Evolutionary conservation across 2,113 vertebrate genomes (phyloP).

Genomic region (Pygoscelis adeliae): DNA sequence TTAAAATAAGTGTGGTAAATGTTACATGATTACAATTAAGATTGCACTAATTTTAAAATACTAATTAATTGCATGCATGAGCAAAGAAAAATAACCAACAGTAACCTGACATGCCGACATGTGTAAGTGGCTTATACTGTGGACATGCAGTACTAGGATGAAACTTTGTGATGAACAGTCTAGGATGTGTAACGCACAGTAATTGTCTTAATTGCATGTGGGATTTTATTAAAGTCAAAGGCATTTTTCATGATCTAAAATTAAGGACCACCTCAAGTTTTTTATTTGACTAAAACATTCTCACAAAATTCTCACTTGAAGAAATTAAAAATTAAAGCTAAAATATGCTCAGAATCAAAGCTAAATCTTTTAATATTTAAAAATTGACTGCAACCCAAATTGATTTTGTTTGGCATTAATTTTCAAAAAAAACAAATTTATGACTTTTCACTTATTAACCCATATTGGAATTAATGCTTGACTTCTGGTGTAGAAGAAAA

Average conservation of each 20-base stretch:
- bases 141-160: background rate
- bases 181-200: background rate
- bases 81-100: background rate
- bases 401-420: background rate
- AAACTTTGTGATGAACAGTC: background rate
- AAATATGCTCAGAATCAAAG: background rate
- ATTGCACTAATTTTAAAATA: background rate
- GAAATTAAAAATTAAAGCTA: background rate
- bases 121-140: background rate
- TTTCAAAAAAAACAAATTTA: background rate
- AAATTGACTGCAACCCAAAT: background rate
- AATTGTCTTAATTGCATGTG: background rate
- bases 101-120: background rate
- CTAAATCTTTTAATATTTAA: background rate
- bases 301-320: background rate
- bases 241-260: background rate
- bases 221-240: background rate
- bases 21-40: background rate
- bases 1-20: background rate
- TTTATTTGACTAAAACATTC: background rate
- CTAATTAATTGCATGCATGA: background rate
- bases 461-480: background rate
- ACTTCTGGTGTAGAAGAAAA: background rate
- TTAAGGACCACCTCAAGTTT: background rate
- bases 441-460: background rate